Conservation (phyloP, 2,113 vertebrate genomes). For the Ibidorhyncha struthersii region DNA sequence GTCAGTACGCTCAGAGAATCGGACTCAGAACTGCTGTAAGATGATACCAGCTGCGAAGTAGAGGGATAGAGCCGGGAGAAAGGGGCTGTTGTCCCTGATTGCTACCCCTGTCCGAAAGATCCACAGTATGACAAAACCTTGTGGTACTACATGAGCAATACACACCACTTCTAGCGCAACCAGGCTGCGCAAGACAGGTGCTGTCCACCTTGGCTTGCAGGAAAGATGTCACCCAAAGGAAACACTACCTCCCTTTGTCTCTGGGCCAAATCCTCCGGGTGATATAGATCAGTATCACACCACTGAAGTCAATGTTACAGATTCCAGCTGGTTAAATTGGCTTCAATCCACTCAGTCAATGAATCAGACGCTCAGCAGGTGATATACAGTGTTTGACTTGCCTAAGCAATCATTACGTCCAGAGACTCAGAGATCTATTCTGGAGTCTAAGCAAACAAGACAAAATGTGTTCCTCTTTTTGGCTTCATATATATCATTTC, state of each 20-base stretch:
- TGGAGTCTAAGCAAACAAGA: slow-evolving; percentile 34
- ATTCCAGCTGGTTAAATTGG: slow-evolving; percentile 55
- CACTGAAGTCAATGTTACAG: neutral
- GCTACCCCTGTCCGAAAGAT: neutral
- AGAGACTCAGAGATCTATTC: neutral
- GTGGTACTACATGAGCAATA: neutral
- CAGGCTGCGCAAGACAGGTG: neutral
- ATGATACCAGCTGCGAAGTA: neutral
- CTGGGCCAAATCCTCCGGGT: neutral
- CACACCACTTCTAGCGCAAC: neutral
- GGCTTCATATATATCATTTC: neutral
- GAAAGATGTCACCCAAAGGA: neutral
- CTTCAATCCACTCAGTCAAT: slow-evolving; percentile 38
- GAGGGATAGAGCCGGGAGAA: neutral
- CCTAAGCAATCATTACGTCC: slow-evolving; percentile 33
- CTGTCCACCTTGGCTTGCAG: neutral
- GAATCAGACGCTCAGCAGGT: slow-evolving; percentile 47
- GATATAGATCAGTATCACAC: slow-evolving; percentile 1
- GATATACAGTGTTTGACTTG: slow-evolving; percentile 46
- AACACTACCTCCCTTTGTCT: neutral
- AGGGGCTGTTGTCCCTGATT: neutral
- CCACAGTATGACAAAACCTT: neutral
- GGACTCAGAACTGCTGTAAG: neutral
- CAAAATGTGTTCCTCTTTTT: slow-evolving; percentile 5
- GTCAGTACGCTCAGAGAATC: neutral